Evolutionary conservation across 2,888 invertebrate genomes (phyloP).

Genomic region (Luperina nickerlii): DNA sequence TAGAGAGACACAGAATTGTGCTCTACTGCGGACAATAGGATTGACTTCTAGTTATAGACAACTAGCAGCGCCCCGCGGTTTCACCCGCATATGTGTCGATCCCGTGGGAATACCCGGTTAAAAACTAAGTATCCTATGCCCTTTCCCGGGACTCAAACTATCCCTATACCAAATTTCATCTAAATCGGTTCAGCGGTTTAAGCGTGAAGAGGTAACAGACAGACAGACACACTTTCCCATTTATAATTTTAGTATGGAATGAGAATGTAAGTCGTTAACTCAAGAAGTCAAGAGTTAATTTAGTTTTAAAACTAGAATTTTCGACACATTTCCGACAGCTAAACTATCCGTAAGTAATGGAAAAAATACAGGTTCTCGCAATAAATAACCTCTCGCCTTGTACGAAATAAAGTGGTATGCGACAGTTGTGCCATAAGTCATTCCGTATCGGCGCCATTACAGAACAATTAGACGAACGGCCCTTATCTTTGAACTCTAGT

Average conservation of each 20-base stretch:
- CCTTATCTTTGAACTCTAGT: constrained; percentile 71
- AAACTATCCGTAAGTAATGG: constrained; percentile 36
- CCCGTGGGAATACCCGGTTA: no score
- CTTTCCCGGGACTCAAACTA: no score
- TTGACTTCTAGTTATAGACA: not conserved
- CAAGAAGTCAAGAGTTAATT: not conserved
- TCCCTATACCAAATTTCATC: no score
- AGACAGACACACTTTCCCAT: no score
- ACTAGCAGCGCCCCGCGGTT: no score
- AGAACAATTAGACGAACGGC: constrained; percentile 84
- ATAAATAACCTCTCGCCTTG: constrained; percentile 60
- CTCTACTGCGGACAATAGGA: no score
- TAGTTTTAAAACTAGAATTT: constrained; percentile 22
- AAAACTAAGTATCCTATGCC: no score
- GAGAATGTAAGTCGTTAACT: not conserved
- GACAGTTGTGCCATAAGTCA: constrained; percentile 72
- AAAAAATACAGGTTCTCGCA: constrained; percentile 54
- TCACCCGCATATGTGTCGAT: no score
- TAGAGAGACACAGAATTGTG: not conserved
- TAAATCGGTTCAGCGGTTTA: no score
- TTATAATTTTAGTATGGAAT: not conserved
- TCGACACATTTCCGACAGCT: constrained; percentile 22
- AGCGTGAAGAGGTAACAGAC: no score
- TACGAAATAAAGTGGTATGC: constrained; percentile 63
- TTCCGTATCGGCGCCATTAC: constrained; percentile 80